A percentile compares a stretch with the other conserved stretches of the same genome.
These are phyloP conservation scores for Tuta absoluta DNA, from an alignment of 2,888 invertebrate genomes.

Conservation along the genomic window DNA sequence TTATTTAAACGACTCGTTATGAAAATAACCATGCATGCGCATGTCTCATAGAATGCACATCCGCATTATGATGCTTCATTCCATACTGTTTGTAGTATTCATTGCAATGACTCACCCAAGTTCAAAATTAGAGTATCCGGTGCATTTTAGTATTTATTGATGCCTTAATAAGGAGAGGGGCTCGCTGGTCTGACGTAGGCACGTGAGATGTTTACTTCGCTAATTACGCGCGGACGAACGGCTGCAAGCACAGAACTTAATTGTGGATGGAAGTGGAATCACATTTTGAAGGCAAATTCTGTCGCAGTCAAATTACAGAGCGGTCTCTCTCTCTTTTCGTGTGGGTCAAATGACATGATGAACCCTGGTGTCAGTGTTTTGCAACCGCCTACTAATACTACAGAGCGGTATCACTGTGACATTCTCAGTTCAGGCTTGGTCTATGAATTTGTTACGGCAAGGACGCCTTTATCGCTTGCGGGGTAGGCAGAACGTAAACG, in stretches of 20 bases:
- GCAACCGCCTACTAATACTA: no score
- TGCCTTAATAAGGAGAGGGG: conserved; percentile 11
- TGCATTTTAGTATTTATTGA: conserved; percentile 13
- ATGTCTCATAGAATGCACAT: not conserved
- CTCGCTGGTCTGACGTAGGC: conserved; percentile 18
- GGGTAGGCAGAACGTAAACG: no score
- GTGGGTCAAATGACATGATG: no score
- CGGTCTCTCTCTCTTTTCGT: no score
- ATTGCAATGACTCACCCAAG: conserved; percentile 15
- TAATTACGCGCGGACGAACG: conserved; percentile 55
- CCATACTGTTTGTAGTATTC: conserved; percentile 3
- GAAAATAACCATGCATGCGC: not conserved
- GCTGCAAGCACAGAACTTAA: not conserved
- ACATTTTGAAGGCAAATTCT: not conserved
- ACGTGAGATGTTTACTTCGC: conserved; percentile 48
- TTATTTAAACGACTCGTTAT: no score
- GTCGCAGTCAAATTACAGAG: not conserved
- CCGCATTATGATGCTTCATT: no score
- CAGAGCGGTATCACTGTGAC: no score
- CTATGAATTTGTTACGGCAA: no score
- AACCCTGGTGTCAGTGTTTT: no score
- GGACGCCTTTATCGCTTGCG: no score
- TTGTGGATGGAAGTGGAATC: not conserved
- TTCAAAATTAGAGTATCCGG: conserved; percentile 15
- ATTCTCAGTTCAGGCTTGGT: no score